phyloP scores from a whole-genome alignment of 2,888 invertebrate genomes.

The Achlya flavicornis region DNA sequence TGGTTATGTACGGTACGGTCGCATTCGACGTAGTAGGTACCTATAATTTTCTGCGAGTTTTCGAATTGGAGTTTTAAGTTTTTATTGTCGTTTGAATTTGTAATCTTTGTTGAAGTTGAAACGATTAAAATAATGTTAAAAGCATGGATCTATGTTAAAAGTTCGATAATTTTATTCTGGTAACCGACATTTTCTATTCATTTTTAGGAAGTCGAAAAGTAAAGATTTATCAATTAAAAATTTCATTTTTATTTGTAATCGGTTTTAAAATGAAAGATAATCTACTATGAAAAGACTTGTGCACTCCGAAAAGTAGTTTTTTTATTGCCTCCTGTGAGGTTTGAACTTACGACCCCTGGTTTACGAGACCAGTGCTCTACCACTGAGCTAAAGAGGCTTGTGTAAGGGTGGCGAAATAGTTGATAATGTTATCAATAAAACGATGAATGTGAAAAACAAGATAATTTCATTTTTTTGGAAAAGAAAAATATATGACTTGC shows the following conservation, averaged over 20 bases:
- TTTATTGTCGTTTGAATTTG: constrained; percentile 4
- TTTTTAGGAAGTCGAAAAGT: background rate
- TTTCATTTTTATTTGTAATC: background rate
- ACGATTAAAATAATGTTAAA: constrained; percentile 13
- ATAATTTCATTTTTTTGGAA: too few relatives aligned
- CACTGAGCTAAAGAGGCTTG: constrained; percentile 90
- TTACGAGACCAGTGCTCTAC: constrained; percentile 93
- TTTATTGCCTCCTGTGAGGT: constrained; percentile 71
- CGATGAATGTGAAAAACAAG: background rate
- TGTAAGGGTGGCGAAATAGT: constrained; percentile 37
- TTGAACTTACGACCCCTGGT: constrained; percentile 89
- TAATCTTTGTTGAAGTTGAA: constrained; percentile 5
- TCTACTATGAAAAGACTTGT: too few relatives aligned
- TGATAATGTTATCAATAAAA: background rate
- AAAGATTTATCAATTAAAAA: background rate
- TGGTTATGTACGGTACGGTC: constrained; percentile 16
- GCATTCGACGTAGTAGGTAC: constrained; percentile 16
- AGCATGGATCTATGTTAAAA: constrained; percentile 12
- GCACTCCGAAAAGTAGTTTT: background rate
- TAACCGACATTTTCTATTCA: background rate
- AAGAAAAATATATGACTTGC: constrained; percentile 12
- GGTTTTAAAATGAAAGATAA: too few relatives aligned
- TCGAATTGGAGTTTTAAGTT: constrained; percentile 20
- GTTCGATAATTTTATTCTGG: background rate
- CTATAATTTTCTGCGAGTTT: constrained; percentile 23